Evolutionary conservation across 2,888 invertebrate genomes (phyloP), one percentile per base, ranked within the genome.

Genomic region (Drosophila histrio): DNA sequence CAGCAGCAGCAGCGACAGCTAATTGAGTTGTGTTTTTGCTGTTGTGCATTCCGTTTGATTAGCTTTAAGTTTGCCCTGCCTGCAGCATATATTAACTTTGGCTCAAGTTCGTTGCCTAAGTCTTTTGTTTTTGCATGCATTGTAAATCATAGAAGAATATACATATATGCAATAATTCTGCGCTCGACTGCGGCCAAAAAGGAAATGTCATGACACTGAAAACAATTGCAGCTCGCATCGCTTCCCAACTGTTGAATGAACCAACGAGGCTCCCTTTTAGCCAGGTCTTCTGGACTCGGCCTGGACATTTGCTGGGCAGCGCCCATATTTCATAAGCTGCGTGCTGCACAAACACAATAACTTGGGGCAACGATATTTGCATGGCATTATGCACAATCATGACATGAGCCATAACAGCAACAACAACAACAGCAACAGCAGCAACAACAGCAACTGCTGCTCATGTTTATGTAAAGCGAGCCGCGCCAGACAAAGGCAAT

Each of bases 361-460:
- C 79, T 82, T 82, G 73, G 87, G 73, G 78, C 79, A 54, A 41
- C 80, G 72, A 82, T 88, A 84, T 84, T 84, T 84, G 89, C 89
- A 89, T 89, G 83, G 77, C 87, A 89, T 87, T 87, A 87, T 87
- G 86, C 86, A 87, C 82, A 89, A 89, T 87, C 86, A 87, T 87
- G 86, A 89, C 77, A 79, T 80, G 79, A 77, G 83, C 71, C 58
- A 34, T 41, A 62, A 22, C 72, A 62, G 30, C 74, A 59, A 30
- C 62, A 50, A 44, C 62, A 67, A 34, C 57, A 50, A 30, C 52
- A 50, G 9, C 44, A 54, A n/a, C 60, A 47, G 1, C 52, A 39
- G 8, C 58, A 58, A 41, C 32, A 62, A 47, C 49, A 60, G 56
- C 59, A 46, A 72, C 68, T 63, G 57, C 67, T 56, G 63, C 59